phyloP scores from a whole-genome alignment of 2,113 vertebrate species.

The Psephotus haematonotus region DNA sequence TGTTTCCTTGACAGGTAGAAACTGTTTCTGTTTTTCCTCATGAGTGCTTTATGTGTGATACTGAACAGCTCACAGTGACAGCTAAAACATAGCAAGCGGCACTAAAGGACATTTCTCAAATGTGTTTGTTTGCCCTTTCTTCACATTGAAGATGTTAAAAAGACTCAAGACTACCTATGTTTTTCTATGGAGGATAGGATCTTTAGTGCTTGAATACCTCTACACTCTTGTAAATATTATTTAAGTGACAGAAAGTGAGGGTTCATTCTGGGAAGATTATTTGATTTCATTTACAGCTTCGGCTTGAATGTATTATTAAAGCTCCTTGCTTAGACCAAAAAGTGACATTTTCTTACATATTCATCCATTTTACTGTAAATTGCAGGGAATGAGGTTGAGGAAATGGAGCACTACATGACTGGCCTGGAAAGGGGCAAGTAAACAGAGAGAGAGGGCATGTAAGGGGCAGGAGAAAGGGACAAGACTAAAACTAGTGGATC shows the following conservation, averaged over 20 bases:
- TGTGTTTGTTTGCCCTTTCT: slow-evolving; percentile 6
- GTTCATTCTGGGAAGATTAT: background rate
- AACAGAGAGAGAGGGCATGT: background rate
- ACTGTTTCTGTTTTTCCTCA: slow-evolving; percentile 39
- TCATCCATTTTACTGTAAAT: background rate
- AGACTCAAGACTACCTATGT: background rate
- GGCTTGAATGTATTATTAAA: background rate
- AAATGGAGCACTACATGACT: background rate
- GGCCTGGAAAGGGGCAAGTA: background rate
- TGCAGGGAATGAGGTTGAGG: background rate
- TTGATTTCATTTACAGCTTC: background rate
- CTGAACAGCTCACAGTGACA: background rate
- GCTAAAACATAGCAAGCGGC: background rate
- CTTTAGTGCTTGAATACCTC: background rate
- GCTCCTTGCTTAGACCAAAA: background rate
- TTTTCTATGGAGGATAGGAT: background rate
- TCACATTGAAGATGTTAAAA: slow-evolving; percentile 9
- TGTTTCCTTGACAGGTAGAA: slow-evolving; percentile 53
- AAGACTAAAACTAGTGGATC: background rate
- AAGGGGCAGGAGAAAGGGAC: background rate
- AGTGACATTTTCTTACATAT: background rate
- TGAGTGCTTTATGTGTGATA: slow-evolving; percentile 32
- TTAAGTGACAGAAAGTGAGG: background rate
- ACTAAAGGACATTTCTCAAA: background rate
- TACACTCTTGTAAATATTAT: background rate